Conservation (phyloP, 2,797 vertebrate genomes). For the Rhynchonycteris naso region DNA sequence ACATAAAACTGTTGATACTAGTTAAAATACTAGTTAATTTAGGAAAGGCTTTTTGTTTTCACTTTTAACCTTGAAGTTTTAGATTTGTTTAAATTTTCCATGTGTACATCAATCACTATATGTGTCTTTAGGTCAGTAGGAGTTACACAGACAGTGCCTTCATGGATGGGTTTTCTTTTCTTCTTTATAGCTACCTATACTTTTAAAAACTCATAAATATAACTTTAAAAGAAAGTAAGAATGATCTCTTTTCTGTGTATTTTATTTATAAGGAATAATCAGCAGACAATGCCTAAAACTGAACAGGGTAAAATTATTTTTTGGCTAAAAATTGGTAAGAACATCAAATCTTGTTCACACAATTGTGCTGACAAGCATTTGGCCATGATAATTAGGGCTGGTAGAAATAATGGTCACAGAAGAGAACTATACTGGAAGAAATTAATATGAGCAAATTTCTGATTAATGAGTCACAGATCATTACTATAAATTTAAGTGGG, state of each 20-base stretch:
- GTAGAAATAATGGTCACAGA: constrained; percentile 7
- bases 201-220: neutral
- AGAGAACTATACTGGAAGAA: constrained; percentile 21
- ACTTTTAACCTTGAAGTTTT: neutral
- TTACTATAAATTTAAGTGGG: neutral
- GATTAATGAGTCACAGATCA: neutral
- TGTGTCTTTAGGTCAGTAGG: neutral
- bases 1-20: neutral
- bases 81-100: neutral
- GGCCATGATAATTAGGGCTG: neutral
- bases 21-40: neutral
- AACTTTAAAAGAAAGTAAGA: constrained; percentile 26
- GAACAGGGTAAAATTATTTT: neutral
- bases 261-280: neutral
- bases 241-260: neutral
- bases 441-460: neutral
- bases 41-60: neutral
- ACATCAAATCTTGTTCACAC: neutral
- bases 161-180: neutral
- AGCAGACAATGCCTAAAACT: neutral
- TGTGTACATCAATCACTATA: neutral
- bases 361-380: constrained; percentile 18
- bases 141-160: neutral
- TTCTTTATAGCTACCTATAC: neutral
- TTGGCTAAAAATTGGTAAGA: neutral